phyloP scores from a whole-genome alignment of 2,113 vertebrate genomes.

The Rallus limicola region DNA sequence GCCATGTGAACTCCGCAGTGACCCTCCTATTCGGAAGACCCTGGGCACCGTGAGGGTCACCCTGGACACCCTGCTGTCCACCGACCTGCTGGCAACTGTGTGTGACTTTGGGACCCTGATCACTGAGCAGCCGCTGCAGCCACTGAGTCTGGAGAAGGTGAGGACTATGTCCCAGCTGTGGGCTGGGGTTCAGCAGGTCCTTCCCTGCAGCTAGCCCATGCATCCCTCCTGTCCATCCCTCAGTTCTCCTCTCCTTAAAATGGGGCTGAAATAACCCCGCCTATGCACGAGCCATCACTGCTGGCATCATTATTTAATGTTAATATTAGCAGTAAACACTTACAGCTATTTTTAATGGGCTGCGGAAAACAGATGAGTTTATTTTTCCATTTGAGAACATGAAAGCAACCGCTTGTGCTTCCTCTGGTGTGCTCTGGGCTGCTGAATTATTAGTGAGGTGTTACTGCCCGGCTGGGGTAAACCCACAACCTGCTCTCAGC shows the following conservation, averaged over 20 bases:
- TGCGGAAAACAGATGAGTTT: background rate
- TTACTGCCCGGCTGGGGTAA: too few relatives aligned
- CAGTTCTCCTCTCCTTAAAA: background rate
- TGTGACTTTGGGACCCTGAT: conserved; percentile 73
- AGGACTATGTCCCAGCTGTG: background rate
- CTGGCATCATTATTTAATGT: background rate
- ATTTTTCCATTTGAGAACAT: background rate
- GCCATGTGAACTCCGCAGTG: conserved; percentile 59
- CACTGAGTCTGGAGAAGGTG: conserved; percentile 25
- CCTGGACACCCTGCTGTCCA: conserved; percentile 70
- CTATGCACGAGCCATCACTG: background rate
- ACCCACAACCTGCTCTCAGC: background rate
- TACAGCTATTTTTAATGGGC: background rate
- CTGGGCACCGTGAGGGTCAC: conserved; percentile 65
- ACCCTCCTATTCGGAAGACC: conserved; percentile 68
- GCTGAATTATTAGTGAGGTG: too few relatives aligned
- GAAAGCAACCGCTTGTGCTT: background rate
- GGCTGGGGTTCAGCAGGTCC: background rate
- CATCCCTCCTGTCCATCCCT: background rate
- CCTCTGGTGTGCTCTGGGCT: background rate
- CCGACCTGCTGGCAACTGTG: conserved; percentile 46
- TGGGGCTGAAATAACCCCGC: background rate
- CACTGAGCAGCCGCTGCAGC: background rate
- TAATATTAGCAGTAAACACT: background rate
- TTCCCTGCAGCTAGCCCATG: background rate